Percentiles rank a stretch among this genome's conserved stretches.
phyloP scores from a whole-genome alignment of 2,797 vertebrate species.

The Tarsius wallacei region DNA sequence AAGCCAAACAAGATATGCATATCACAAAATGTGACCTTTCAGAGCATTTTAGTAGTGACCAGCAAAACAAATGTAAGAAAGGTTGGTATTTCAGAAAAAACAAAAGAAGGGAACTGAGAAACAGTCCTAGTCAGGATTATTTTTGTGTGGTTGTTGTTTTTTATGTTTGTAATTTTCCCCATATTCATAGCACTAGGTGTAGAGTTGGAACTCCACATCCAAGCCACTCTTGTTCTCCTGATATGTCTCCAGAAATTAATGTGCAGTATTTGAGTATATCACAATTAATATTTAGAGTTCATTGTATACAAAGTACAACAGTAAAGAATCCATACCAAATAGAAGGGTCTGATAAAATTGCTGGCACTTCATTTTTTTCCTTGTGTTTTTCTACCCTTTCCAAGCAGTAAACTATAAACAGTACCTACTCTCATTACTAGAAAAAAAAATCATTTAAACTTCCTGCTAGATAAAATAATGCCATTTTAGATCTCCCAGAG shows the following conservation, averaged over 20 bases:
- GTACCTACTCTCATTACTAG: not conserved
- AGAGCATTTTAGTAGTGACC: not conserved
- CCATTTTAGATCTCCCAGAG: not conserved
- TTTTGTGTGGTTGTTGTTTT: not conserved
- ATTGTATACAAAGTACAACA: not conserved
- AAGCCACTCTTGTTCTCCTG: not conserved
- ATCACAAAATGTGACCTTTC: slow-evolving; percentile 10
- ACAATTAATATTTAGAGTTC: slow-evolving; percentile 23
- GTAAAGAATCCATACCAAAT: not conserved
- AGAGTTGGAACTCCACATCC: not conserved
- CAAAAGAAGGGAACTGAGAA: slow-evolving; percentile 25
- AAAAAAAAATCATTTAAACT: not conserved
- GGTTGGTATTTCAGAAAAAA: not conserved
- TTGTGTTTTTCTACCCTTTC: slow-evolving; percentile 43
- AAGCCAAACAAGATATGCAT: not conserved
- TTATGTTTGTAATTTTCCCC: slow-evolving; percentile 49
- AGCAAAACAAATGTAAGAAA: slow-evolving; percentile 31
- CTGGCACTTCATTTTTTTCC: not conserved
- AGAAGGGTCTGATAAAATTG: slow-evolving; percentile 9
- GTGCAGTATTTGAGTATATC: not conserved
- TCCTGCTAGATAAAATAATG: slow-evolving; percentile 2
- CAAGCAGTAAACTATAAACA: not conserved
- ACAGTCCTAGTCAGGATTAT: not conserved
- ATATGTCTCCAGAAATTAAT: slow-evolving; percentile 42
- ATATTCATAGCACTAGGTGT: not conserved